These are phyloP conservation scores for Brachyptera putata DNA, from an alignment of 2,888 invertebrate species.

Conservation along the genomic window DNA sequence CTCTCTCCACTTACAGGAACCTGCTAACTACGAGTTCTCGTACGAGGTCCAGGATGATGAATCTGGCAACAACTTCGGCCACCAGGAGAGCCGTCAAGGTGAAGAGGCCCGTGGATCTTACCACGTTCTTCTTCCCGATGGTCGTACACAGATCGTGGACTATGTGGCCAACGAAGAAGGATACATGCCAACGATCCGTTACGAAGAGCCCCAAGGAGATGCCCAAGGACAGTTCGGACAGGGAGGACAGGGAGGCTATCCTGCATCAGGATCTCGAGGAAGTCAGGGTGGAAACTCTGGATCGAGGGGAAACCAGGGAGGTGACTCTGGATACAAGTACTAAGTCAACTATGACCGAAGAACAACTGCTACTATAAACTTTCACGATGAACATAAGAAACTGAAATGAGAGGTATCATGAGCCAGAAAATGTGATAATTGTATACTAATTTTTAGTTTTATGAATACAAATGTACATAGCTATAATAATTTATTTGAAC, in stretches of 20 bases:
- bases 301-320: slow-evolving; percentile 10
- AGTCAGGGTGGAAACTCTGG: slow-evolving; percentile 22
- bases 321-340: background rate
- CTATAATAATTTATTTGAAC: background rate
- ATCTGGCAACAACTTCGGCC: slow-evolving; percentile 44
- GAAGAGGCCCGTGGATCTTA: slow-evolving; percentile 45
- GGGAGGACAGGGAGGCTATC: slow-evolving; percentile 13
- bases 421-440: too few relatives aligned
- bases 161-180: slow-evolving; percentile 67
- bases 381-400: too few relatives aligned
- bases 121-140: slow-evolving; percentile 44
- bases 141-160: slow-evolving; percentile 55
- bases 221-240: background rate
- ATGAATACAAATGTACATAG: background rate
- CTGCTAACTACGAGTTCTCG: slow-evolving; percentile 43
- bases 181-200: slow-evolving; percentile 62
- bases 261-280: slow-evolving; percentile 16
- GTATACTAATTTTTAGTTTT: too few relatives aligned
- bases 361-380: too few relatives aligned
- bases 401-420: too few relatives aligned
- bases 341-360: too few relatives aligned
- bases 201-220: slow-evolving; percentile 45
- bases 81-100: slow-evolving; percentile 45
- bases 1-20: too few relatives aligned
- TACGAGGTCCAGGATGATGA: slow-evolving; percentile 44